phyloP scores from a whole-genome alignment of 2,797 vertebrate genomes.

The Telmatherina bonti region DNA sequence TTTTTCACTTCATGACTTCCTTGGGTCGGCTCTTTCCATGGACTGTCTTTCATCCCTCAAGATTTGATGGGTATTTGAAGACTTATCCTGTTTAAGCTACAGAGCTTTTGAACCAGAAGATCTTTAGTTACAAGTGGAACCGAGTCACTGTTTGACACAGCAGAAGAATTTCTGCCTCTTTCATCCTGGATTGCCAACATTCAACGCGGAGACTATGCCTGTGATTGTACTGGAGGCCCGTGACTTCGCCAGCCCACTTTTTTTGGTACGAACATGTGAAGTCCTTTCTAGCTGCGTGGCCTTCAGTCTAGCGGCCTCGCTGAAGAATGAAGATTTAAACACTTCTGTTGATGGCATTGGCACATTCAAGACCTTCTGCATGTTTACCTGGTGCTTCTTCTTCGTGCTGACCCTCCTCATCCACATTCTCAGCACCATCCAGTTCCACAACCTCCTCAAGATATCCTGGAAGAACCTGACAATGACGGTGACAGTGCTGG shows the following conservation, averaged over 20 bases:
- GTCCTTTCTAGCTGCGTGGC: conserved; percentile 74
- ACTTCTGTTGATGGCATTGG: fast-evolving
- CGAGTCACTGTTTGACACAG: neutral
- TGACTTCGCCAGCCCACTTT: conserved; percentile 79
- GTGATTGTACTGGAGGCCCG: conserved; percentile 80
- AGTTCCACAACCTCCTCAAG: conserved; percentile 84
- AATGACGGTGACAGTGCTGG: conserved; percentile 70
- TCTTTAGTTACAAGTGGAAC: conserved; percentile 10
- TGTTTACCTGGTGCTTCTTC: conserved; percentile 84
- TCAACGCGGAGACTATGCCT: conserved; percentile 69
- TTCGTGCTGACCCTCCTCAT: conserved; percentile 80
- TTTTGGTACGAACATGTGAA: conserved; percentile 73
- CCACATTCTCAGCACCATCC: conserved; percentile 78
- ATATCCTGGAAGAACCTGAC: conserved; percentile 87
- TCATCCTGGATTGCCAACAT: conserved; percentile 12
- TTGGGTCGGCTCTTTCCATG: conserved; percentile 10
- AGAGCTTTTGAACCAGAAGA: conserved; percentile 12
- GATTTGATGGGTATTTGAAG: neutral
- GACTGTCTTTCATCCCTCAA: conserved; percentile 4
- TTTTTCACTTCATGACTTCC: conserved; percentile 6
- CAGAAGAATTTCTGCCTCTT: conserved; percentile 3
- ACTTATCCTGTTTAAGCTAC: neutral
- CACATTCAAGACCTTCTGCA: conserved; percentile 73
- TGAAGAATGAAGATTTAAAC: neutral
- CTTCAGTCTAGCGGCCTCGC: conserved; percentile 77